Conservation (phyloP, 1,140 invertebrate genomes). For the Mya arenaria region DNA sequence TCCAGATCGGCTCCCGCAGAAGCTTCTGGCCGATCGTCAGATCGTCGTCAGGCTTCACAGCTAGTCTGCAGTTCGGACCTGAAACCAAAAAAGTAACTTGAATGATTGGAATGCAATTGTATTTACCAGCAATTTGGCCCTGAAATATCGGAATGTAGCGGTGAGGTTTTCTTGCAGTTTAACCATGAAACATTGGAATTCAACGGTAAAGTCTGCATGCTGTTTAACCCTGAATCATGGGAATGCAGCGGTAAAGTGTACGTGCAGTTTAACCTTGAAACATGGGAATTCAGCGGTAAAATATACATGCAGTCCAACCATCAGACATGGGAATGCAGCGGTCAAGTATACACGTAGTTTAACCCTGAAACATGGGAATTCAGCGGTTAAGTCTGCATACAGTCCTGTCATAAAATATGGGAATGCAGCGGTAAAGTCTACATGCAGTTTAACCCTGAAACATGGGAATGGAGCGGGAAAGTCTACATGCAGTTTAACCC, state of each 20-base stretch:
- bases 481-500: no score
- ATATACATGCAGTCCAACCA: not conserved
- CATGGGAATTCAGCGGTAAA: not conserved
- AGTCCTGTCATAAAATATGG: not conserved
- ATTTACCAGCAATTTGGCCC: not conserved
- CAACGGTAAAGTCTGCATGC: not conserved
- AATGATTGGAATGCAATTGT: not conserved
- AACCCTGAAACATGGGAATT: not conserved
- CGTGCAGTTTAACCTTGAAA: no score
- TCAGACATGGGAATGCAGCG: not conserved
- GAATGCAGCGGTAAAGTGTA: no score
- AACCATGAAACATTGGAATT: not conserved
- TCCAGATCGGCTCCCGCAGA: slow-evolving; percentile 74
- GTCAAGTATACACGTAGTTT: no score
- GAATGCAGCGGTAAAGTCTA: no score
- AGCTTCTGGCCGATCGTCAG: slow-evolving; percentile 63
- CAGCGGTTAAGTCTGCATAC: not conserved
- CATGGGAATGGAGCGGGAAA: no score
- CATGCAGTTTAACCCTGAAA: no score
- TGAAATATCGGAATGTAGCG: not conserved
- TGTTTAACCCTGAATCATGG: not conserved
- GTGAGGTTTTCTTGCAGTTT: no score
- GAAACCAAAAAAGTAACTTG: not conserved
- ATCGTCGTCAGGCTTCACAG: not conserved
- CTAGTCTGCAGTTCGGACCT: slow-evolving; percentile 2